These are phyloP conservation scores for Coregonus sp. DNA, from an alignment of 2,797 vertebrate species.

Conservation along the genomic window DNA sequence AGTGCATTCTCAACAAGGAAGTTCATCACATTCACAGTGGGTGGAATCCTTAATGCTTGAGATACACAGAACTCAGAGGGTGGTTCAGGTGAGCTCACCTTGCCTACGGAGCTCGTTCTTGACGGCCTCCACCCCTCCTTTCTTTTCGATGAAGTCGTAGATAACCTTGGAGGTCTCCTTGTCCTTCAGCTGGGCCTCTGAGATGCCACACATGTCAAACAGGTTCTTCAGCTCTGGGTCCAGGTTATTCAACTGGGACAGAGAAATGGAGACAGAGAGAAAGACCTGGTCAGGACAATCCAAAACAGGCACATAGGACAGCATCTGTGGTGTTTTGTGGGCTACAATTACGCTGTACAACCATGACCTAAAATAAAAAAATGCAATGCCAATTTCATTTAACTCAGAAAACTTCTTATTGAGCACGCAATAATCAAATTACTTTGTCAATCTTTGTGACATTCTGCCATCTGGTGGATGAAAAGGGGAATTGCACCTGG, in stretches of 20 bases:
- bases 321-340: neutral
- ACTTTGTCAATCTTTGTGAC: neutral
- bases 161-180: constrained; percentile 97
- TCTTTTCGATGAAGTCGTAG: constrained; percentile 99
- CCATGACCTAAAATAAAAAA: neutral
- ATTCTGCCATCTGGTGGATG: constrained; percentile 47
- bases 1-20: neutral
- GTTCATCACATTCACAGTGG: neutral
- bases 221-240: constrained; percentile 97
- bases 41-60: neutral
- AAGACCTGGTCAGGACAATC: neutral
- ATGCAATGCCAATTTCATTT: neutral
- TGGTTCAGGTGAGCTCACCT: constrained; percentile 73
- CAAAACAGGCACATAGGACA: neutral
- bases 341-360: neutral
- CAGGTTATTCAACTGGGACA: constrained; percentile 90
- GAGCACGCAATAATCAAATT: neutral
- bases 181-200: constrained; percentile 98
- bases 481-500: neutral
- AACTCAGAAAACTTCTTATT: too few species aligned
- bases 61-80: neutral
- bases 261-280: neutral
- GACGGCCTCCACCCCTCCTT: constrained; percentile 95
- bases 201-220: constrained; percentile 96
- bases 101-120: constrained; percentile 96